Conservation (phyloP, 2,888 invertebrate species). For the Dysmachus trigonus region DNA sequence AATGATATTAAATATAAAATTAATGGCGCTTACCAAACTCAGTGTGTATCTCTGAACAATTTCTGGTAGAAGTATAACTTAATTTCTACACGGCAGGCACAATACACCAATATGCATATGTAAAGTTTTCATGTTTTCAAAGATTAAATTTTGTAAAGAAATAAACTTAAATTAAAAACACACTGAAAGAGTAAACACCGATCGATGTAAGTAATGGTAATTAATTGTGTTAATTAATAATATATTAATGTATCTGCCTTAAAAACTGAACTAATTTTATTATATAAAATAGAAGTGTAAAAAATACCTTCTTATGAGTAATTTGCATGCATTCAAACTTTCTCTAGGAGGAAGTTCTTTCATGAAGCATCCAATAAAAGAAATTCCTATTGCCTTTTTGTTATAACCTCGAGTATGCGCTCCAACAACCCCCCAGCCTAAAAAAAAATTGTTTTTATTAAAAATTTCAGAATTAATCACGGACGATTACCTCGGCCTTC, state of each 20-base stretch:
- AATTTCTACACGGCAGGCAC: too few relatives aligned
- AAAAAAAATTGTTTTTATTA: background rate
- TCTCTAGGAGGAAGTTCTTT: conserved; percentile 62
- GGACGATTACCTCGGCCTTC: conserved; percentile 64
- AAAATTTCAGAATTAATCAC: background rate
- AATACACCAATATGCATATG: too few relatives aligned
- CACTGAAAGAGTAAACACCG: too few relatives aligned
- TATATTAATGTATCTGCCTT: too few relatives aligned
- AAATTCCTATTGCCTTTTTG: conserved; percentile 65
- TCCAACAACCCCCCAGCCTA: conserved; percentile 67
- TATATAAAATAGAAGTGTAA: background rate
- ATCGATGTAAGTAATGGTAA: background rate
- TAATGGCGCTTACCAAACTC: background rate
- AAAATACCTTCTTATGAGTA: conserved; percentile 59
- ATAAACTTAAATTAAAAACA: too few relatives aligned
- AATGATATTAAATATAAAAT: background rate
- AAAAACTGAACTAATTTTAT: background rate
- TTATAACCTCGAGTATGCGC: conserved; percentile 68
- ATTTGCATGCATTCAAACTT: conserved; percentile 64
- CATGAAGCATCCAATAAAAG: conserved; percentile 68
- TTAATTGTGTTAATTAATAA: background rate
- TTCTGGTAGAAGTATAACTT: too few relatives aligned
- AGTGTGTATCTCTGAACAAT: too few relatives aligned
- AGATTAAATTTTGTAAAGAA: too few relatives aligned
- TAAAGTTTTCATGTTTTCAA: too few relatives aligned